A percentile compares a stretch with the other conserved stretches of the same genome.
These are phyloP conservation scores for Byasa hedistus DNA, from an alignment of 2,888 invertebrate genomes.

Conservation along the genomic window DNA sequence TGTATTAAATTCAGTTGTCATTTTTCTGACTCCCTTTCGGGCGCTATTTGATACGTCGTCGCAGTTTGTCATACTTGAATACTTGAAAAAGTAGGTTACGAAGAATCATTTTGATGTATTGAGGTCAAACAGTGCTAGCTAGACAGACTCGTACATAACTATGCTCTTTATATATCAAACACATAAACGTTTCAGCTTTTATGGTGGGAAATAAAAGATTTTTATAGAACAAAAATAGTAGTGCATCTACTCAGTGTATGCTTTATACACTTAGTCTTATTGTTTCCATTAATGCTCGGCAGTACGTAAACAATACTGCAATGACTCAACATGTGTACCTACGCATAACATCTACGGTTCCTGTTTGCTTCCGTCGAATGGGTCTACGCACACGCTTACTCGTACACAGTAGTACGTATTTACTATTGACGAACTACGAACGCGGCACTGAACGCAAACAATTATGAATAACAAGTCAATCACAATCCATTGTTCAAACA, in stretches of 20 bases:
- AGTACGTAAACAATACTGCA: slow-evolving; percentile 30
- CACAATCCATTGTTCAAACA: slow-evolving; percentile 42
- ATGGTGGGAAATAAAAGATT: slow-evolving; percentile 20
- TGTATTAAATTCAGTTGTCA: slow-evolving; percentile 30
- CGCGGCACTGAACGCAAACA: slow-evolving; percentile 25
- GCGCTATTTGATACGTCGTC: slow-evolving; percentile 25
- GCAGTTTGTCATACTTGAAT: slow-evolving; percentile 30
- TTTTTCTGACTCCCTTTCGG: slow-evolving; percentile 28
- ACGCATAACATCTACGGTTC: slow-evolving; percentile 11
- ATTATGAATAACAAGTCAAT: slow-evolving; percentile 45
- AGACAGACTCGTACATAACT: slow-evolving; percentile 3
- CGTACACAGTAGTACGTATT: slow-evolving; percentile 20
- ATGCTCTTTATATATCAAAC: slow-evolving; percentile 1
- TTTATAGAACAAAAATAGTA: slow-evolving; percentile 22
- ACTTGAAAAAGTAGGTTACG: slow-evolving; percentile 29
- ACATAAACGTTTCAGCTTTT: slow-evolving; percentile 18
- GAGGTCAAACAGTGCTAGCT: slow-evolving; percentile 24
- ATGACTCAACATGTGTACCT: slow-evolving; percentile 13
- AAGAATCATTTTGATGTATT: slow-evolving; percentile 31
- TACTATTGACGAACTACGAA: slow-evolving; percentile 17
- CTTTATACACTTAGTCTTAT: slow-evolving; percentile 31
- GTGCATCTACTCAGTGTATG: slow-evolving; percentile 21
- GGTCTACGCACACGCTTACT: slow-evolving; percentile 15
- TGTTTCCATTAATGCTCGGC: slow-evolving; percentile 30
- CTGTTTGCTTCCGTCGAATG: slow-evolving; percentile 24